These are phyloP conservation scores for Phalacrocorax carbo DNA, from an alignment of 2,113 vertebrate genomes.

Conservation along the genomic window DNA sequence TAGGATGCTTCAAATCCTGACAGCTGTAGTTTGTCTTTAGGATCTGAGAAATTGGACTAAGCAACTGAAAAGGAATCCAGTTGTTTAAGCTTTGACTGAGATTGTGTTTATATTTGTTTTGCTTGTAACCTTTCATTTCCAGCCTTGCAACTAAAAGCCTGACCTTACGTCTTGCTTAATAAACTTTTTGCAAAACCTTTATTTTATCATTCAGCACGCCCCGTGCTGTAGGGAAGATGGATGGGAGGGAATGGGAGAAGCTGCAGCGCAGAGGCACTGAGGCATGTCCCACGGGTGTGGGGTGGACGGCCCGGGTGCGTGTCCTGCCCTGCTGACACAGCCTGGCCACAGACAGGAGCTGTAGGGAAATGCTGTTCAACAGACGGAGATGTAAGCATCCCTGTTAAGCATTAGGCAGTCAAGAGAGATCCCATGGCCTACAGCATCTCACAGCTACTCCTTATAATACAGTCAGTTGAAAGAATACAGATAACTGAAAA, in stretches of 20 bases:
- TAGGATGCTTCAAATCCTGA: neutral
- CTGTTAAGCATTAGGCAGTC: neutral
- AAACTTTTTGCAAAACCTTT: constrained; percentile 32
- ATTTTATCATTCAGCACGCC: neutral
- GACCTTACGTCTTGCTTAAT: constrained; percentile 2
- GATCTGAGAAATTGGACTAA: constrained; percentile 25
- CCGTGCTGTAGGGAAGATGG: neutral
- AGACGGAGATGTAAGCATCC: neutral
- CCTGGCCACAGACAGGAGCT: rapidly evolving
- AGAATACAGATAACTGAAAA: neutral
- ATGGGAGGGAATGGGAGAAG: neutral
- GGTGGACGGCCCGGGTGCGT: neutral
- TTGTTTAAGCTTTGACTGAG: constrained; percentile 54
- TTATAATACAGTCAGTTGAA: neutral
- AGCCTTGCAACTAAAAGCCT: constrained; percentile 41
- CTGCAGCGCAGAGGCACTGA: neutral
- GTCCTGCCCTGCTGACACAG: neutral
- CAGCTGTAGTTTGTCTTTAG: constrained; percentile 43
- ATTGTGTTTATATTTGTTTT: constrained; percentile 57
- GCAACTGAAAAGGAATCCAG: constrained; percentile 50
- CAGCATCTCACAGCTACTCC: neutral
- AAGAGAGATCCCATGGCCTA: neutral
- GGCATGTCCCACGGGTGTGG: neutral
- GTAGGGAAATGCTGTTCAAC: neutral
- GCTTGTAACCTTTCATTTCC: constrained; percentile 23